These are phyloP conservation scores for Nipponacmea schrenckii DNA, from an alignment of 2,888 invertebrate species.

Conservation along the genomic window DNA sequence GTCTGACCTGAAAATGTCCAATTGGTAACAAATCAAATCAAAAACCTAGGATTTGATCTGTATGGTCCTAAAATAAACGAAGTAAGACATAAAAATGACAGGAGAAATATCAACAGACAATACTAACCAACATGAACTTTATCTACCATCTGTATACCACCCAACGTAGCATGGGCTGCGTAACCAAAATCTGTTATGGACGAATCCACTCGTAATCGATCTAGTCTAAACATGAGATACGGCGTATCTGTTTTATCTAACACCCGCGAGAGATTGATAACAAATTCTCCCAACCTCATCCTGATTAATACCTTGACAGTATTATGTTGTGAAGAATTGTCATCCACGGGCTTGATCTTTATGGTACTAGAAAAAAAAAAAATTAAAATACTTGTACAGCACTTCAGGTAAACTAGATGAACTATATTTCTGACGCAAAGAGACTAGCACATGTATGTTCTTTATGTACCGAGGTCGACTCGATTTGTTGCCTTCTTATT, in stretches of 20 bases:
- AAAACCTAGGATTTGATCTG: no score
- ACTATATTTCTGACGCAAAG: no score
- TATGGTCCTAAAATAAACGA: no score
- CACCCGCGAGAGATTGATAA: slow-evolving; percentile 75
- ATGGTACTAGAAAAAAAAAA: slow-evolving; percentile 71
- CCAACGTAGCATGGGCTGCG: slow-evolving; percentile 79
- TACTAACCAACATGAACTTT: slow-evolving; percentile 75
- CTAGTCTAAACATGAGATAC: slow-evolving; percentile 79
- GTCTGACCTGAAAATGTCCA: no score
- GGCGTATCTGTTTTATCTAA: slow-evolving; percentile 78
- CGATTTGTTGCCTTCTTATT: no score
- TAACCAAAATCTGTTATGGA: slow-evolving; percentile 84
- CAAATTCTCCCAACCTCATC: slow-evolving; percentile 78
- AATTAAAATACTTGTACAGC: no score
- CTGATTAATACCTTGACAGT: slow-evolving; percentile 78
- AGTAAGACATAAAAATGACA: not conserved
- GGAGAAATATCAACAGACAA: not conserved
- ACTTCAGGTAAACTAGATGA: not conserved
- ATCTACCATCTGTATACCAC: slow-evolving; percentile 77
- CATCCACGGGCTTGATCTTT: slow-evolving; percentile 84
- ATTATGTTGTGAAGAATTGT: slow-evolving; percentile 83
- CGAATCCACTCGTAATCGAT: slow-evolving; percentile 77
- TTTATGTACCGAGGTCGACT: no score
- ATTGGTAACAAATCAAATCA: no score
- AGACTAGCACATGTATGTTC: no score